These are phyloP conservation scores for Troides aeacus DNA, from an alignment of 2,888 invertebrate species.

Conservation along the genomic window DNA sequence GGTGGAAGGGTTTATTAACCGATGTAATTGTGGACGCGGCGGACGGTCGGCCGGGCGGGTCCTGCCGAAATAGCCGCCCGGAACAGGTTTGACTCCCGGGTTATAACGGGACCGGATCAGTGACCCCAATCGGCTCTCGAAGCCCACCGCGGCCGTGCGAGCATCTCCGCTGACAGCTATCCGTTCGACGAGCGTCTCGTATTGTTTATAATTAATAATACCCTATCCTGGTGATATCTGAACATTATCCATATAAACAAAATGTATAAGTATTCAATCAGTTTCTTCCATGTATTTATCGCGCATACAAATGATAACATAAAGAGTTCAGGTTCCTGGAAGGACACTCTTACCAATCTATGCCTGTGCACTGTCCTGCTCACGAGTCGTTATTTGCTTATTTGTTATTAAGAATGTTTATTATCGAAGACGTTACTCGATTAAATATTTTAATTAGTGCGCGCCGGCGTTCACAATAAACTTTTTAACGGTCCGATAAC, in stretches of 20 bases:
- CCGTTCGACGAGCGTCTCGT: slow-evolving; percentile 7
- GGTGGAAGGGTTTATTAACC: slow-evolving; percentile 5
- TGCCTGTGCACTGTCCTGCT: too few species aligned
- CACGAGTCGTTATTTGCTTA: too few species aligned
- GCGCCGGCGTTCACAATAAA: slow-evolving; percentile 10
- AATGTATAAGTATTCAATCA: too few species aligned
- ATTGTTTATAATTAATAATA: too few species aligned
- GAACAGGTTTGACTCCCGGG: slow-evolving; percentile 42
- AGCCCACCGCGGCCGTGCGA: slow-evolving; percentile 33
- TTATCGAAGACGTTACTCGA: neutral
- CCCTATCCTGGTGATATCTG: too few species aligned
- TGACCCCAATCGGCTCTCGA: slow-evolving; percentile 44
- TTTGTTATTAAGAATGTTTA: too few species aligned
- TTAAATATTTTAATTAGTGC: slow-evolving; percentile 19
- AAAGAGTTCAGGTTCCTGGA: too few species aligned
- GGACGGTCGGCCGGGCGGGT: slow-evolving; percentile 32
- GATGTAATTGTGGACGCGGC: slow-evolving; percentile 26
- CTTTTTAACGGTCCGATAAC: slow-evolving; percentile 36
- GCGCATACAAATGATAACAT: too few species aligned
- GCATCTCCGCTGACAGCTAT: slow-evolving; percentile 25
- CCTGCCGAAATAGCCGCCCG: slow-evolving; percentile 39
- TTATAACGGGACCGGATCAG: slow-evolving; percentile 38
- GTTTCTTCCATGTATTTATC: too few species aligned
- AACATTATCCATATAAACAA: too few species aligned
- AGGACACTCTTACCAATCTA: too few species aligned